Evolutionary conservation across 2,113 vertebrate species (phyloP), one percentile per base, ranked within the genome.

Genomic region (Pardalotus punctatus): DNA sequence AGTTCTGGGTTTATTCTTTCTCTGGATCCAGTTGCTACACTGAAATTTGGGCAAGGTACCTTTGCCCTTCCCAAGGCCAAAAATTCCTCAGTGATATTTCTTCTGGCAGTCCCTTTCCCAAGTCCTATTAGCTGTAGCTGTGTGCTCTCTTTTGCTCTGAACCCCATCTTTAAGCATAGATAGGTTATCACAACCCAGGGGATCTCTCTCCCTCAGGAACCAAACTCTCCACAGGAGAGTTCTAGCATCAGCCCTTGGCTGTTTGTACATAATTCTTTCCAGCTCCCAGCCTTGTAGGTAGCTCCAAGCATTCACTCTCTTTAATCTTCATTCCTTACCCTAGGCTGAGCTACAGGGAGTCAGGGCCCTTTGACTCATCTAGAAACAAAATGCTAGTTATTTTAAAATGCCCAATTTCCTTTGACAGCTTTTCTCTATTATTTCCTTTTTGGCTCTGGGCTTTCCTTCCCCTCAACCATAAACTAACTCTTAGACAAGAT

Each of bases 371-470:
- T 83, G 62, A 56, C 56, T 94, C 19, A 77, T 73, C 6, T 31
- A 66, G 79, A 92, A 90, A 48, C 24, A 86, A 94, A 80, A 80
- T 12, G 2, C 7, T 48, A 36, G 24, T 86, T 73, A 92, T 69
- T 56, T 64, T 5, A 67, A 90, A 90, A 65, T 19, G 4, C 45
- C 5, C 20, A 36, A 23, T 88, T 86, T 88, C 53, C 42, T 91
- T 83, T 91, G 83, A 83, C 62, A 92, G 66, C 28, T 69, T 28
- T 77, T 94, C 47, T 66, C 28, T 86, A 27, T 42, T 70, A 47
- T 85, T 79, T 80, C 12, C 22, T 84, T 78, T 29, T 33, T 66
- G 67, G 78, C 66, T 90, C 38, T 28, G 43, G 70, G 79, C 81
- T 82, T 94, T 79, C 29, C 29, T 50, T 92, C 48, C 25, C 84